Conservation (phyloP, 2,797 vertebrate genomes). For the Rhinogobio ventralis region DNA sequence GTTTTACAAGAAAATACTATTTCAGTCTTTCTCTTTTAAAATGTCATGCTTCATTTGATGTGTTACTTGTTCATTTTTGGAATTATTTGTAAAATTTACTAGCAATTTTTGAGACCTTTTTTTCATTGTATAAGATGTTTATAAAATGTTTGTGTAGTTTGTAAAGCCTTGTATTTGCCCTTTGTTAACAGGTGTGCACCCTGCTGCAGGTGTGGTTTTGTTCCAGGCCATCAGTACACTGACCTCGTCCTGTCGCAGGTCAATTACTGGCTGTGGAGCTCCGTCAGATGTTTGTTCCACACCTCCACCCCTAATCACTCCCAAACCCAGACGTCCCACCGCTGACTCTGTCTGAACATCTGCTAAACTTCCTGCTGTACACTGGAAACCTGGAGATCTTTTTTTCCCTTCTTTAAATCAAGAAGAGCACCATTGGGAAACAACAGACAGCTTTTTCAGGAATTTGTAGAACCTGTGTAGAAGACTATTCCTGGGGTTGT, state of each 20-base stretch:
- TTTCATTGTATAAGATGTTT: neutral
- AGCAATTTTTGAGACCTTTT: neutral
- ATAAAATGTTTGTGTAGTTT: neutral
- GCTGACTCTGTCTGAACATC: neutral
- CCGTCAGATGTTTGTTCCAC: neutral
- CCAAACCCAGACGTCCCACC: constrained; percentile 2
- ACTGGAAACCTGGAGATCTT: neutral
- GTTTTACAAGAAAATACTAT: neutral
- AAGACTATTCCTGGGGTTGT: neutral
- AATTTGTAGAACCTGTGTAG: neutral
- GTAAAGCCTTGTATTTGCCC: constrained; percentile 1
- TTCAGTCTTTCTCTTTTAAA: neutral
- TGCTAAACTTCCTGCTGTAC: neutral
- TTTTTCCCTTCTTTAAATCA: neutral
- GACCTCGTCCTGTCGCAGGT: constrained; percentile 14
- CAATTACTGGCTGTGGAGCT: constrained; percentile 1
- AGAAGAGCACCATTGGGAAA: neutral
- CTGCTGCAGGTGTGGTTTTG: constrained; percentile 9
- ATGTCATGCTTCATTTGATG: neutral
- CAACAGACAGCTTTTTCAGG: neutral
- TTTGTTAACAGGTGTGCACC: constrained; percentile 23
- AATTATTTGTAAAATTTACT: too few species aligned
- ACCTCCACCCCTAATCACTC: neutral
- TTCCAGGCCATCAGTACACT: neutral
- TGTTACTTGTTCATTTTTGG: neutral